Conservation (phyloP, 2,113 vertebrate genomes). For the Elgaria multicarinata region DNA sequence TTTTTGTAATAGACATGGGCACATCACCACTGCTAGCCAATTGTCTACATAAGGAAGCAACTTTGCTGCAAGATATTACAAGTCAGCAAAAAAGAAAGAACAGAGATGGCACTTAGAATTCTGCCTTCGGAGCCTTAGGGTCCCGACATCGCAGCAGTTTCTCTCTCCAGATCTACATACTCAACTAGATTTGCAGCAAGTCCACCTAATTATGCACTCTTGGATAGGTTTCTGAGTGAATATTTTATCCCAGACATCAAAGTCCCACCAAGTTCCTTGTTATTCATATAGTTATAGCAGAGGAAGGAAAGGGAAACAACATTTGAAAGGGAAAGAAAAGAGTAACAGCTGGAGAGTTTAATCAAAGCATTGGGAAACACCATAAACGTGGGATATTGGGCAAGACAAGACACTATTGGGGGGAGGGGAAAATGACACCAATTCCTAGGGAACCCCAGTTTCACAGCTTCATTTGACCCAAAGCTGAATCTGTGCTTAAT, state of each 20-base stretch:
- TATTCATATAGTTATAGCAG: conserved; percentile 18
- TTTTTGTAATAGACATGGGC: not conserved
- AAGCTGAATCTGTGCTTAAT: too few species aligned
- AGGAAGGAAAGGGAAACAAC: conserved; percentile 43
- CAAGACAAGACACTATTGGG: not conserved
- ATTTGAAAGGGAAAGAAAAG: conserved; percentile 35
- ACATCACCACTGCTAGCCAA: not conserved
- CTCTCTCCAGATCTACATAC: not conserved
- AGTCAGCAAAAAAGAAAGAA: conserved; percentile 19
- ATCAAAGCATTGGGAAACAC: conserved; percentile 31
- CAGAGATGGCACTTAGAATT: not conserved
- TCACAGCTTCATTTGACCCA: not conserved
- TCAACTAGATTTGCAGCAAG: conserved; percentile 43
- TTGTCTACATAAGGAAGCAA: not conserved
- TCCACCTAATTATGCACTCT: conserved; percentile 54
- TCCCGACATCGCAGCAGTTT: conserved; percentile 21
- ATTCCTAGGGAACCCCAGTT: not conserved
- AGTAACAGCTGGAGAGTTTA: conserved; percentile 59
- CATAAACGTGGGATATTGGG: conserved; percentile 34
- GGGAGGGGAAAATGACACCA: rapidly evolving
- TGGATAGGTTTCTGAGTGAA: conserved; percentile 53
- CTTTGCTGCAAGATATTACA: not conserved
- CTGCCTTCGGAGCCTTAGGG: not conserved
- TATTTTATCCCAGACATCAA: conserved; percentile 60
- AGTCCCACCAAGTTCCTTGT: conserved; percentile 26